Base-by-base conservation (phyloP, 2,888 invertebrate species). In the Orthosia gracilis region DNA sequence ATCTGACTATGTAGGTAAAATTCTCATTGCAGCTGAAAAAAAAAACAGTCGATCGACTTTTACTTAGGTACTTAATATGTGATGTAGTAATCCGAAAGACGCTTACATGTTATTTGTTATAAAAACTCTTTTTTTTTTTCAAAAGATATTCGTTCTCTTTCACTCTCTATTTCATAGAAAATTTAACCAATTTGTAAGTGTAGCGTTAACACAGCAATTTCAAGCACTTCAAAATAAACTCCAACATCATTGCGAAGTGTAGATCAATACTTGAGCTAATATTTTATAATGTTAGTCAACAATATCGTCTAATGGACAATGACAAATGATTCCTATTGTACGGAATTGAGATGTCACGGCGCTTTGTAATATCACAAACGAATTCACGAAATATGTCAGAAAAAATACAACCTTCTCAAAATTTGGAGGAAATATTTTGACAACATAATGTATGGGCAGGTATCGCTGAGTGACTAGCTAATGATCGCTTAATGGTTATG, bases 271-370 rank as follows among this genome's bases (percentile, higher is more conserved):
- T 86, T 81, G 63, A 86, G 85, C 87, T 89, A 92, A 94, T 92
- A 94, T 92, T 91, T 90, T 89, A 92, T 90, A 90, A 92, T 91
- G 89, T 92, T 91, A 90, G 87, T 91, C 89, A 94, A 96, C 96
- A 96, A 96, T 96, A 92, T 94, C 86, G 78, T 91, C 91, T 96
- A 95, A 96, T 96, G 95, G 95, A 94, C 95, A 95, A 93, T 96
- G 96, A 96, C 95, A 96, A 96, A 96, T 96, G 95, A 92, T 93
- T 93, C 91, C 91, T 86, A 91, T 95, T 96, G 94, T 95, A 87
- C 86, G 86, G 85, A 92, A 95, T 95, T 94, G 94, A 96, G 96
- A 94, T 93, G 95, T 96, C 96, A 95, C 92, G 90, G 88, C 87
- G 78, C 89, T 90, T 94, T 94, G 92, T 92, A 86, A 85, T 73